Evolutionary conservation across 2,797 vertebrate species (phyloP), one percentile per base, ranked within the genome.

Genomic region (Crocidura indochinensis): DNA sequence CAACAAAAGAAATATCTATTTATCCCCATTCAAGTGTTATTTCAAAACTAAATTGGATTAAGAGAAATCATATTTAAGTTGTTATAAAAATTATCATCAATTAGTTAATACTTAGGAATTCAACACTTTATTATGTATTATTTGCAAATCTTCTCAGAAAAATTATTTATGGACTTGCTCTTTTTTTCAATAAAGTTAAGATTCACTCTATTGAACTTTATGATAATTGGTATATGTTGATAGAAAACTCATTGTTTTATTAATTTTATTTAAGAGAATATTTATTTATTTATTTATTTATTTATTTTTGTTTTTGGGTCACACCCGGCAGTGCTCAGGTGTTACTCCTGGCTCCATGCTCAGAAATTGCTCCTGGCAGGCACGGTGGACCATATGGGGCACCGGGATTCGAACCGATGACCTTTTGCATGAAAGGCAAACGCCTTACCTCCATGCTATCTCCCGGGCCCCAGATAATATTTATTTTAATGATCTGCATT

Each of bases 101-200:
- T 47, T 10, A 82, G 47, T 87, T 44, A 74, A 83, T 76, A 86
- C 71, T 79, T 69, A 91, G 12, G 56, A 15, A 74, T 31, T 51
- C 76, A 67, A 73, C 49, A 64, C 53, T 24, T 92, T 67, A 76
- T 79, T 74, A 82, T 26, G 1, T 72, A 77, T 71, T 79, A 7
- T 73, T n/a, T 17, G 68, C 12, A 56, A 20, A 20, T 20, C 26
- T 31, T 2, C 38, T 5, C 80, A 74, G 24, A 79, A 77, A 87
- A 80, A 62, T 86, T 75, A 46, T 38, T 78, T 73, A 78, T 74
- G 10, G 38, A 83, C 60, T 91, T 86, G 10, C 53, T 51, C 12
- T 75, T 56, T 65, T 84, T 65, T 31, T n/a, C n/a, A 71, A 84
- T 72, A 24, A 90, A 31, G 62, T n/a, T 60, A n/a, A 56, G 0